Base-by-base conservation (phyloP, 2,888 invertebrate genomes). In the Lissonota sp. region DNA sequence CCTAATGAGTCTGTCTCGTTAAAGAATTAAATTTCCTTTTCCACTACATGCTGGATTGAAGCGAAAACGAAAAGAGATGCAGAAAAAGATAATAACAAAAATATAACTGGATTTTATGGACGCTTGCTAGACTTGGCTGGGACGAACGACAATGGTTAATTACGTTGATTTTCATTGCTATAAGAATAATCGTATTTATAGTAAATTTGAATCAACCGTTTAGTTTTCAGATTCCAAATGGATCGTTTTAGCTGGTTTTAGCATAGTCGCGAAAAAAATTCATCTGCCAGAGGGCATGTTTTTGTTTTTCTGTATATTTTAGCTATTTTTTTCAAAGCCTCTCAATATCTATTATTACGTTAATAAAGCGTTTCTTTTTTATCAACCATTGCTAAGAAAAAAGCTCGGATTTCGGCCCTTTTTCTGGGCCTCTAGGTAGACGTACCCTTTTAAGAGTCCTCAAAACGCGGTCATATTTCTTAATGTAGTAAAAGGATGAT, bases 1-100 rank as follows among this genome's bases (percentile, higher is more conserved):
- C 64, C 64, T 79, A 79, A 79, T 79, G 70, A 74, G 79, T 70
- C 55, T 46, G 49, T 79, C 63, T 58, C 37, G 6, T 12, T 70
- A 70, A 74, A 37, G 10, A 58, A 79, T 74, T 64, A 70, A 8
- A 4, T 8, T 37, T 39, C 6, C 8, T 14, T 49, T 16, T 37
- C 16, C 5, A 5, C 14, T 57, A 26, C 26, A 57, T 26, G 44
- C 6, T 39, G n/a, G 14, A 69, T 69, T 69, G 12, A 10, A 44
- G 46, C 7, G 10, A 14, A 66, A 53, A 53, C 6, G 16, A 53
- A n/a, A n/a, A 60, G 8, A 42, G 42, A 60, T 5, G 7, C 6
- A 42, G 12, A 60, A 6, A 10, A 44, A 44, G 10, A 10, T 44
- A 10, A 44, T 0, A n/a, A 4, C 2, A 44, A 1, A 44, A 8